Percentiles rank a stretch among this genome's conserved stretches.
phyloP scores from a whole-genome alignment of 2,797 vertebrate genomes.

The Fistularia tabacaria region DNA sequence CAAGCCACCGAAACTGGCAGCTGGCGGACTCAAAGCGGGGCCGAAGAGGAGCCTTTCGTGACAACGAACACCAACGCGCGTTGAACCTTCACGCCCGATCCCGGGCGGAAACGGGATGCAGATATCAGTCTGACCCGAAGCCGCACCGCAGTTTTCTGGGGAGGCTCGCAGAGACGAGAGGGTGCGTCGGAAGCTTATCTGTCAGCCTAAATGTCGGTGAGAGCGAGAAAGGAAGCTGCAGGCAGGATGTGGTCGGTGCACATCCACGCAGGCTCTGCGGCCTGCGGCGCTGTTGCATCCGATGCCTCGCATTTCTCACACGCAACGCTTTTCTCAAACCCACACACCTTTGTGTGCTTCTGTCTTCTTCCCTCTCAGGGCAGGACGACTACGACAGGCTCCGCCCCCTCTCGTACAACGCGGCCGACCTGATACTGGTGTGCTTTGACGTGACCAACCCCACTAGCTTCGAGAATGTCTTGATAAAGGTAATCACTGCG shows the following conservation, averaged over 20 bases:
- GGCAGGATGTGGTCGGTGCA: constrained; percentile 76
- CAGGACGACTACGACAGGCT: constrained; percentile 97
- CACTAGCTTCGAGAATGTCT: constrained; percentile 90
- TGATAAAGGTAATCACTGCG: constrained; percentile 82
- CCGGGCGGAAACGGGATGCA: too few species aligned
- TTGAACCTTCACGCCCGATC: too few species aligned
- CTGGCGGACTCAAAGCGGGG: too few species aligned
- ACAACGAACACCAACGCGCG: too few species aligned
- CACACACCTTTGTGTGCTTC: background rate
- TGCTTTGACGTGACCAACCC: constrained; percentile 98
- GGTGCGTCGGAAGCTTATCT: constrained; percentile 46
- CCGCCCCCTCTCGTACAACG: constrained; percentile 92
- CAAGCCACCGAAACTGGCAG: too few species aligned
- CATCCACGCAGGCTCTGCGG: background rate
- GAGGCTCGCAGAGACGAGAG: too few species aligned
- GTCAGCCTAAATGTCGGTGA: constrained; percentile 1
- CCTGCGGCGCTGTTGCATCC: background rate
- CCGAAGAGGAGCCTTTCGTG: too few species aligned
- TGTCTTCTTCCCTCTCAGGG: constrained; percentile 66
- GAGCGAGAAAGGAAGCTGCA: constrained; percentile 55
- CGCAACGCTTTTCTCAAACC: background rate
- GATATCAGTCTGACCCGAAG: too few species aligned
- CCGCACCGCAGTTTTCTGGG: too few species aligned
- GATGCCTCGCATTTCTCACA: background rate
- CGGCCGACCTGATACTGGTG: constrained; percentile 84